Evolutionary conservation across 2,113 vertebrate genomes (phyloP), one percentile per base, ranked within the genome.

Genomic region (Choloepus hoffmanni): DNA sequence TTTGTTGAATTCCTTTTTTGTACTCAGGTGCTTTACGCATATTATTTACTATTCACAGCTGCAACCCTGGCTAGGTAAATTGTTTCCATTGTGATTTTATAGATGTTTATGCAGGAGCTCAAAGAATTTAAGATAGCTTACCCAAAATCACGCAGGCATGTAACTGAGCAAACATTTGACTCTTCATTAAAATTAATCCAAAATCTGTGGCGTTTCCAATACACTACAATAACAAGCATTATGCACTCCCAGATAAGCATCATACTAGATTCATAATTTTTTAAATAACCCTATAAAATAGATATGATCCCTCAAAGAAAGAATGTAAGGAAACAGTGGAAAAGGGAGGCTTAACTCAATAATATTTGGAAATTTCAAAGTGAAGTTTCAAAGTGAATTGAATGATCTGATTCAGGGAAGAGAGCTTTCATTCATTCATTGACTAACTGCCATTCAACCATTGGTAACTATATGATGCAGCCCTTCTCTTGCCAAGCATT

Each of bases 81-180:
- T 92, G 7, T 63, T 63, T 83, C 63, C 14, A 62, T 90, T 94
- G 89, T 95, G 58, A 92, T 85, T 83, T 89, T 89, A 65, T 76
- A 60, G 5, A 67, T 95, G 8, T 90, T 86, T 92, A 7, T 33
- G 81, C 43, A 72, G 11, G 90, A 73, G n/a, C 7, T 58, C 50
- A 79, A 78, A 81, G 43, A 63, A 70, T 28, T 90, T 89, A 86
- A 78, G 21, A 45, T 68, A 82, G 45, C 26, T 87, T 86, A 8
- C 7, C n/a, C 43, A 15, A 48, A 58, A 72, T 85, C 60, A 89
- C 65, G 63, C 1, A 87, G 19, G 21, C 68, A 76, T 2, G 2
- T 79, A 58, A 21, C 11, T 4, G 1, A 84, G 13, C 24, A 89
- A 65, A 23, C 21, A 85, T 62, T 50, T 88, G 53, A 85, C 55